A percentile compares a stretch with the other conserved stretches of the same genome.
Evolutionary conservation across 2,797 vertebrate genomes (phyloP).

Genomic region (Pangasius djambal): DNA sequence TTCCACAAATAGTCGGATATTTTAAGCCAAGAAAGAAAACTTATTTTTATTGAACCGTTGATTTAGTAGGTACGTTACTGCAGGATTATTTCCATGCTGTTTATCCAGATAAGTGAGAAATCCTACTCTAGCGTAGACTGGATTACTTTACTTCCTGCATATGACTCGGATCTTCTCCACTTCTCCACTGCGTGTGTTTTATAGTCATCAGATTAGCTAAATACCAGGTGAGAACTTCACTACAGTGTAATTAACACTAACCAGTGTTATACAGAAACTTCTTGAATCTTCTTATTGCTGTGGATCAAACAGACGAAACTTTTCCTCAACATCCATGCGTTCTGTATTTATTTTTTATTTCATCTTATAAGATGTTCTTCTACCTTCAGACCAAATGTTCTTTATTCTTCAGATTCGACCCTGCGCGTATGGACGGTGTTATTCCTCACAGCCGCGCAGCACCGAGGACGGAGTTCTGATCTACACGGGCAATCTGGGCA

Average conservation of each 20-base stretch:
- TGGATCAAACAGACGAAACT: neutral
- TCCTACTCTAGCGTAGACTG: neutral
- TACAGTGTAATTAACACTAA: neutral
- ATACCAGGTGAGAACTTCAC: neutral
- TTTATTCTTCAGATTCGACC: constrained; percentile 19
- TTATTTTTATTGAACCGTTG: neutral
- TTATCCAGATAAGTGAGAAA: neutral
- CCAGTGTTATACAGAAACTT: too few relatives aligned
- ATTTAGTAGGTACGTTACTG: too few relatives aligned
- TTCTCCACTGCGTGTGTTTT: neutral
- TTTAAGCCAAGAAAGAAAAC: too few relatives aligned
- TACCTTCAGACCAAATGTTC: neutral
- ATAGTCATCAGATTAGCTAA: neutral
- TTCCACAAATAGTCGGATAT: neutral
- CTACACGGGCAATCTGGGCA: constrained; percentile 70
- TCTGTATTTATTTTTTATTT: neutral
- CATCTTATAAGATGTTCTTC: too few relatives aligned
- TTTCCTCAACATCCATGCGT: neutral
- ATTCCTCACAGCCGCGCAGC: constrained; percentile 3
- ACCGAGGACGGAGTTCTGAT: constrained; percentile 66
- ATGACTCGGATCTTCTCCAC: too few relatives aligned
- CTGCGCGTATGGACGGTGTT: constrained; percentile 22
- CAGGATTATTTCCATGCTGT: neutral
- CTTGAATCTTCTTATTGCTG: neutral
- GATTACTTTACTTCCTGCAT: neutral